These are phyloP conservation scores for Cryptus armator DNA, from an alignment of 2,888 invertebrate species.

Conservation along the genomic window DNA sequence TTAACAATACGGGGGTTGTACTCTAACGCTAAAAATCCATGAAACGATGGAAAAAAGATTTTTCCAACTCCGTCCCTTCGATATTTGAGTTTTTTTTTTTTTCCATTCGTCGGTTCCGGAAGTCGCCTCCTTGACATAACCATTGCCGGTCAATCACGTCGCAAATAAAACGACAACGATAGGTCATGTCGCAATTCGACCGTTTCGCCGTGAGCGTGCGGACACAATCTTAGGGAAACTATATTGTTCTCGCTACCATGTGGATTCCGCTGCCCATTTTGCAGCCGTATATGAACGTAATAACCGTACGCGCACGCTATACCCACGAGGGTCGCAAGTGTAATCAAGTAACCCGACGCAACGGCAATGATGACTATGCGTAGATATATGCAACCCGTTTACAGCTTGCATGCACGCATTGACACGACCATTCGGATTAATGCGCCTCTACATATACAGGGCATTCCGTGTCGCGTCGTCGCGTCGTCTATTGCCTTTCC, in stretches of 20 bases:
- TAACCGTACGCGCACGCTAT: not conserved
- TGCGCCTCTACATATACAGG: not conserved
- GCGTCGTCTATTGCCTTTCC: too few relatives aligned
- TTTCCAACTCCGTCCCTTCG: too few relatives aligned
- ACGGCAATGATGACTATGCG: conserved; percentile 69
- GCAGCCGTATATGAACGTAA: conserved; percentile 9
- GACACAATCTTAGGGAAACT: not conserved
- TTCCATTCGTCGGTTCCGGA: too few relatives aligned
- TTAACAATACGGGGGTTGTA: too few relatives aligned
- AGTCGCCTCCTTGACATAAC: too few relatives aligned
- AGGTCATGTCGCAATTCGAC: not conserved
- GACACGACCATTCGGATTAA: conserved; percentile 17
- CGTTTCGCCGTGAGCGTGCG: not conserved
- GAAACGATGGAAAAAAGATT: too few relatives aligned
- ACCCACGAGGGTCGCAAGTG: conserved; percentile 39
- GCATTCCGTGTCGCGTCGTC: not conserved
- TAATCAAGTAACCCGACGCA: conserved; percentile 63
- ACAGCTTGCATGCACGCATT: conserved; percentile 21
- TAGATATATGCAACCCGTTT: conserved; percentile 27
- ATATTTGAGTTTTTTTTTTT: too few relatives aligned
- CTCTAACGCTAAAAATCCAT: too few relatives aligned
- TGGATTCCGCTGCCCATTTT: conserved; percentile 15
- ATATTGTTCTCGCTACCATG: conserved; percentile 17
- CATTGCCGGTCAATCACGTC: too few relatives aligned
- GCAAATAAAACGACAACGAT: too few relatives aligned